Percentiles rank a stretch among this genome's conserved stretches.
These are phyloP conservation scores for Drosophila tanythrix DNA, from an alignment of 2,888 invertebrate species.

Conservation along the genomic window DNA sequence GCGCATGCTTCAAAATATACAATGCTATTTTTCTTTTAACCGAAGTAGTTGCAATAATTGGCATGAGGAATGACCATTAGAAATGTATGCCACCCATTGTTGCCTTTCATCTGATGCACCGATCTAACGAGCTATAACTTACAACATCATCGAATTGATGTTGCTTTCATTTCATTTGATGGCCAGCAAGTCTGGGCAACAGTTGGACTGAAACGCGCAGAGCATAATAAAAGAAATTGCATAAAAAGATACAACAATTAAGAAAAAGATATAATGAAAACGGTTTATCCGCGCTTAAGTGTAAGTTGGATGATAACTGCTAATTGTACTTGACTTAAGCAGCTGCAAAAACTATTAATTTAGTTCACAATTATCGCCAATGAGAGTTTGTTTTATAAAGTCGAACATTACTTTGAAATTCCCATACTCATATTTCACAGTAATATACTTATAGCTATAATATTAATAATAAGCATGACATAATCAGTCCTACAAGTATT, in stretches of 20 bases:
- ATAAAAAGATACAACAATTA: not conserved
- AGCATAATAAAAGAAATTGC: not conserved
- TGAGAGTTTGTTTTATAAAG: too few species aligned
- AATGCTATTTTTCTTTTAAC: conserved; percentile 7
- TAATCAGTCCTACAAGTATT: too few species aligned
- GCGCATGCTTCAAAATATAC: conserved; percentile 27
- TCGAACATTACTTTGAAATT: too few species aligned
- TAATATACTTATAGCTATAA: too few species aligned
- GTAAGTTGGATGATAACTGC: not conserved
- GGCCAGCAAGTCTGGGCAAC: not conserved
- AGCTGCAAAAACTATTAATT: not conserved
- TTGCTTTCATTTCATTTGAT: not conserved
- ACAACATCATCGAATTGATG: not conserved
- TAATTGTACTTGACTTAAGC: not conserved
- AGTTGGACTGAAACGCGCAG: not conserved
- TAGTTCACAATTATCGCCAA: too few species aligned
- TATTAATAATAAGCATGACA: too few species aligned
- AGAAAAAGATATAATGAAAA: not conserved
- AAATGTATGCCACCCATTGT: not conserved
- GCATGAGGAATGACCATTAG: not conserved
- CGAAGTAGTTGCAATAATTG: not conserved
- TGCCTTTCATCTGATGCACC: not conserved
- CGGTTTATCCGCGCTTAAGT: not conserved
- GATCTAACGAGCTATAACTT: not conserved
- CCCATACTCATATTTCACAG: too few species aligned